Conservation (phyloP, 2,888 invertebrate species). For the Campoplex nolae region DNA sequence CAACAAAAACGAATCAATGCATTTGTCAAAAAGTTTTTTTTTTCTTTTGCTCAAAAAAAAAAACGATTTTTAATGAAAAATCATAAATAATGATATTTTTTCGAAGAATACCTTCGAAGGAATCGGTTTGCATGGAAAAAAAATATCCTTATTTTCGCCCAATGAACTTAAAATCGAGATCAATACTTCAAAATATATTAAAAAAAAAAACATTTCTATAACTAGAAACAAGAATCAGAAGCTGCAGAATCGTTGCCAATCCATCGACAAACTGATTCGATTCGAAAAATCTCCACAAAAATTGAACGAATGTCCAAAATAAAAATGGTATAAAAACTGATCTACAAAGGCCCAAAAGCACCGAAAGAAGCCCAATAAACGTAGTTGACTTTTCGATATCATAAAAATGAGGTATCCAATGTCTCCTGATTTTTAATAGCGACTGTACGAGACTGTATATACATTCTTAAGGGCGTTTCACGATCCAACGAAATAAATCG, state of each 20-base stretch:
- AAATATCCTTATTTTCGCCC: not conserved
- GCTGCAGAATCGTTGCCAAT: not conserved
- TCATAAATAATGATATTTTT: not conserved
- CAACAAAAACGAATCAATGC: not conserved
- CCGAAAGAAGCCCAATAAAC: not conserved
- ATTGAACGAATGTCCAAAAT: not conserved
- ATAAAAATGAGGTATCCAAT: slow-evolving; percentile 1
- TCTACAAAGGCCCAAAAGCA: not conserved
- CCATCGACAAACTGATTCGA: not conserved
- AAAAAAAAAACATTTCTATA: not conserved
- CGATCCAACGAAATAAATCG: slow-evolving; percentile 57
- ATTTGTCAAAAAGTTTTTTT: not conserved
- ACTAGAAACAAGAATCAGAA: no score
- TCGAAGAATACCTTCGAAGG: not conserved
- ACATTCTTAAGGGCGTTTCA: slow-evolving; percentile 53
- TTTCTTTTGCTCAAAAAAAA: no score
- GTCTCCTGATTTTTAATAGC: not conserved
- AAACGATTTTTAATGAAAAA: not conserved
- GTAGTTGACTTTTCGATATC: not conserved
- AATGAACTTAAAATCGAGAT: not conserved
- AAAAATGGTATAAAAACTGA: not conserved
- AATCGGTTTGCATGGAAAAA: not conserved
- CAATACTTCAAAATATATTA: not conserved
- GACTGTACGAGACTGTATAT: not conserved
- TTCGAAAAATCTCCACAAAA: not conserved